Conservation (phyloP, 2,113 vertebrate species). For the Stercorarius parasiticus region DNA sequence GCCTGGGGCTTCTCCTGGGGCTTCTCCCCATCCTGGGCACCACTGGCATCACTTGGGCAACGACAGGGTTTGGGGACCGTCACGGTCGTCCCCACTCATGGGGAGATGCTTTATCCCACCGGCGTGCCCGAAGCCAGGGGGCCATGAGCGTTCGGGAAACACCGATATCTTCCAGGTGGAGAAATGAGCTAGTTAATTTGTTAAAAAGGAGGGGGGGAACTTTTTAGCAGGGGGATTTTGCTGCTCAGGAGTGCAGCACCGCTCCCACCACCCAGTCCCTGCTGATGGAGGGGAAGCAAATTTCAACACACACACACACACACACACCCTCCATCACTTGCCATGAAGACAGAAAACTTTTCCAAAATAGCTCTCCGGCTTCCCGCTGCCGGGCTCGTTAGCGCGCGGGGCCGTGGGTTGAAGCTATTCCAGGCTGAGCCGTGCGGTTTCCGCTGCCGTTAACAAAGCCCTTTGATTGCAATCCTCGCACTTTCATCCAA, state of each 20-base stretch:
- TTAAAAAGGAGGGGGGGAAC: background rate
- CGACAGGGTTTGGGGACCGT: fast-evolving
- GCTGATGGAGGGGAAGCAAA: fast-evolving
- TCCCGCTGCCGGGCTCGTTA: background rate
- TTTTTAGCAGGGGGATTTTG: background rate
- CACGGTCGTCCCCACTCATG: fast-evolving
- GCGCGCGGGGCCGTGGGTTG: background rate
- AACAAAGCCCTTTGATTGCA: slow-evolving; percentile 60
- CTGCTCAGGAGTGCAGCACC: fast-evolving
- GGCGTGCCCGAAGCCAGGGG: background rate
- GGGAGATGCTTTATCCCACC: background rate
- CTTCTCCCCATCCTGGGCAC: background rate
- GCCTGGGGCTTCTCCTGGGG: background rate
- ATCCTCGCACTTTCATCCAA: slow-evolving; percentile 17
- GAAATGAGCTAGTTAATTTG: background rate
- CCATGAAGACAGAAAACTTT: background rate
- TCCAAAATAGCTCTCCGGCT: background rate
- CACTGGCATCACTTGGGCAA: background rate
- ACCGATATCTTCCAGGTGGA: background rate
- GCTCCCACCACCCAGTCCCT: fast-evolving
- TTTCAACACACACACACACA: background rate
- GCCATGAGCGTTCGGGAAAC: background rate
- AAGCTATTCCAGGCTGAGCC: background rate
- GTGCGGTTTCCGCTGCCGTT: background rate
- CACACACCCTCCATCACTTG: background rate